These are phyloP conservation scores for Anastrepha ludens DNA, from an alignment of 1,140 invertebrate species.

Conservation along the genomic window DNA sequence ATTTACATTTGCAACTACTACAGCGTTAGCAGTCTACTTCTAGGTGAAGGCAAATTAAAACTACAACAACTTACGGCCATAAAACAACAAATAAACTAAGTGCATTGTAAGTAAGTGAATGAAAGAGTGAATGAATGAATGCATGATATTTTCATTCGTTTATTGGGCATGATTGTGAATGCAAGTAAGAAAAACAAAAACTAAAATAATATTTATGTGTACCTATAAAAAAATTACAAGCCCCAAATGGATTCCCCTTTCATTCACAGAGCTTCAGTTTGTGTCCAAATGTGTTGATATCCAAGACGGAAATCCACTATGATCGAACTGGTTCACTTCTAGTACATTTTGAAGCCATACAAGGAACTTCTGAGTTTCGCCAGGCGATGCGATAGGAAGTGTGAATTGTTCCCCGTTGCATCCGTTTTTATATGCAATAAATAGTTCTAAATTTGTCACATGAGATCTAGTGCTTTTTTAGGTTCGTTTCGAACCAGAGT, in stretches of 20 bases:
- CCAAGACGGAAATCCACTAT: no score
- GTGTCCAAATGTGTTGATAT: no score
- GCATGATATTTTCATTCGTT: slow-evolving; percentile 25
- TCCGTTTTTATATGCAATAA: no score
- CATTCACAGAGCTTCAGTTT: neutral
- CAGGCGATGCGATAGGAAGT: no score
- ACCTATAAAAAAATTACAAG: neutral
- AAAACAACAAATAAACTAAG: slow-evolving; percentile 10
- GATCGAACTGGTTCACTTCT: no score
- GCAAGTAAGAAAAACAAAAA: neutral
- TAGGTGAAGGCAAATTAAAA: slow-evolving; percentile 7
- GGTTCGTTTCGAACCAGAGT: no score
- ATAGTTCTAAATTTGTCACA: no score
- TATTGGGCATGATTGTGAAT: neutral
- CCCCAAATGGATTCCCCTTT: neutral
- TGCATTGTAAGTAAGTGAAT: neutral
- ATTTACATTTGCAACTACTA: slow-evolving; percentile 18
- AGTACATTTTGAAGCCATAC: no score
- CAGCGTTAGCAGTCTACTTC: neutral
- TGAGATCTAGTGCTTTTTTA: no score
- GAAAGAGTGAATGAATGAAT: slow-evolving; percentile 10
- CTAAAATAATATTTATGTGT: neutral
- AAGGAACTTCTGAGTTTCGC: no score
- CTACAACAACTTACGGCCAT: neutral
- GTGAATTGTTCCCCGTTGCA: no score